A percentile compares a stretch with the other conserved stretches of the same genome.
phyloP scores from a whole-genome alignment of 2,888 invertebrate genomes.

The Watsonalla binaria region DNA sequence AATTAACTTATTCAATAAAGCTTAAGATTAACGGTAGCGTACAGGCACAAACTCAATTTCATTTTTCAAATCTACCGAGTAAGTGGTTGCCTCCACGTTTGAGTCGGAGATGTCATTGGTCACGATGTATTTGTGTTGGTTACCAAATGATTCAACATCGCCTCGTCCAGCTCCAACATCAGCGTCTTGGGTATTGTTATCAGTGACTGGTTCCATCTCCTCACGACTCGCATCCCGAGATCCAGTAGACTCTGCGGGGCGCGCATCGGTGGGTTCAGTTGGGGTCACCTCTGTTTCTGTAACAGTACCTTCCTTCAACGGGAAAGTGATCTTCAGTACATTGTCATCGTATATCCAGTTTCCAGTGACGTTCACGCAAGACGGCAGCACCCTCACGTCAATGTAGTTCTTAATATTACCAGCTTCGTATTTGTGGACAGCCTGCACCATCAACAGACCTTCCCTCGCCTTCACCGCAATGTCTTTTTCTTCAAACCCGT shows the following conservation, averaged over 20 bases:
- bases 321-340: slow-evolving; percentile 47
- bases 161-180: slow-evolving; percentile 38
- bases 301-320: slow-evolving; percentile 26
- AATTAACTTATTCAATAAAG: slow-evolving; percentile 6
- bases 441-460: slow-evolving; percentile 58
- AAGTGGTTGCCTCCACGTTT: slow-evolving; percentile 55
- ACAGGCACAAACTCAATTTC: slow-evolving; percentile 62
- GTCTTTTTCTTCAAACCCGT: slow-evolving; percentile 53
- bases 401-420: slow-evolving; percentile 35
- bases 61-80: slow-evolving; percentile 55
- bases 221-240: slow-evolving; percentile 33
- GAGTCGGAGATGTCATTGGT: slow-evolving; percentile 40
- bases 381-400: slow-evolving; percentile 46
- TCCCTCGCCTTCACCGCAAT: slow-evolving; percentile 58
- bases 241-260: slow-evolving; percentile 8
- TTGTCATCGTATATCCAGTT: slow-evolving; percentile 49
- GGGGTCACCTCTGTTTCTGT: slow-evolving; percentile 7
- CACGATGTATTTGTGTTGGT: slow-evolving; percentile 23
- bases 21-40: slow-evolving; percentile 19
- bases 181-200: slow-evolving; percentile 25
- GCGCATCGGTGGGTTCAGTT: slow-evolving; percentile 16
- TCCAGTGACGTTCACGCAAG: slow-evolving; percentile 40
- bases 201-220: slow-evolving; percentile 31
- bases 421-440: slow-evolving; percentile 29
- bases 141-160: slow-evolving; percentile 13